Conservation (phyloP, 2,113 vertebrate genomes). For the Anoplopoma fimbria region DNA sequence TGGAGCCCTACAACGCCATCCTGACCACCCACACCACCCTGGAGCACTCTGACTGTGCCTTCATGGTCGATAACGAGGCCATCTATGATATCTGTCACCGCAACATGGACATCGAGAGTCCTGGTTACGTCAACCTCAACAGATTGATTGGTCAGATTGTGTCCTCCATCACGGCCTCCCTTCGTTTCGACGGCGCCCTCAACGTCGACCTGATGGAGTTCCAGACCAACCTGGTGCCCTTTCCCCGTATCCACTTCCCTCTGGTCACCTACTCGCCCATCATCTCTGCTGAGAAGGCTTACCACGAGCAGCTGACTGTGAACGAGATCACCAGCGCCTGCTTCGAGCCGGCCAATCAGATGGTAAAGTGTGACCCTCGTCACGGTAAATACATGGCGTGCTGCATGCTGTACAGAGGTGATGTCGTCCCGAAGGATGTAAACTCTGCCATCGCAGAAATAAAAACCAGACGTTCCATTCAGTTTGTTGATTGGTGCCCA, state of each 20-base stretch:
- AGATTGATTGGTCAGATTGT: slow-evolving; percentile 79
- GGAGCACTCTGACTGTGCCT: slow-evolving; percentile 90
- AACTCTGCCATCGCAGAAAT: background rate
- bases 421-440: background rate
- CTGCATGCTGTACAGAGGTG: background rate
- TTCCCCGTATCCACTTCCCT: slow-evolving; percentile 80
- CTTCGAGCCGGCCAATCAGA: background rate
- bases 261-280: slow-evolving; percentile 74
- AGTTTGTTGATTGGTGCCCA: background rate
- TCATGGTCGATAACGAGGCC: slow-evolving; percentile 90
- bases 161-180: slow-evolving; percentile 83
- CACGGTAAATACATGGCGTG: background rate
- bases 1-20: slow-evolving; percentile 92
- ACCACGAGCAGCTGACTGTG: too few species aligned
- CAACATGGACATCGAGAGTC: slow-evolving; percentile 86
- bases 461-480: background rate
- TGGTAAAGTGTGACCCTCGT: background rate
- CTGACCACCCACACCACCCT: slow-evolving; percentile 85
- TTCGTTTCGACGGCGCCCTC: slow-evolving; percentile 88
- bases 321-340: too few species aligned
- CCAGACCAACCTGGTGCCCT: slow-evolving; percentile 84
- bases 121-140: slow-evolving; percentile 86
- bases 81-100: slow-evolving; percentile 88
- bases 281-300: too few species aligned
- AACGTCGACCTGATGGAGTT: slow-evolving; percentile 91